A percentile compares a stretch with the other conserved stretches of the same genome.
Evolutionary conservation across 2,797 vertebrate species (phyloP).

Genomic region (Artibeus jamaicensis): DNA sequence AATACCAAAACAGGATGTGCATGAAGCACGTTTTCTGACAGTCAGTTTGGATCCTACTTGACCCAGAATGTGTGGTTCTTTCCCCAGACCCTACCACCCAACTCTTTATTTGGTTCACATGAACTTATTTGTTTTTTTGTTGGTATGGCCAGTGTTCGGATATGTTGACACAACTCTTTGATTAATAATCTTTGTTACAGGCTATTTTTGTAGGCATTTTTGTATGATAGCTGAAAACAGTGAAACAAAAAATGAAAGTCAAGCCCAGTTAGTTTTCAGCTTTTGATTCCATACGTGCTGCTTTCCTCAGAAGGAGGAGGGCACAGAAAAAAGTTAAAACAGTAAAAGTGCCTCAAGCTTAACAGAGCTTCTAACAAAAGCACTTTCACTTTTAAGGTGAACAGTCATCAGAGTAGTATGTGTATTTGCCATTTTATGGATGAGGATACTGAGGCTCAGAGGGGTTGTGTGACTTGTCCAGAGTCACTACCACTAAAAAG

Average conservation of each 20-base stretch:
- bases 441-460: background rate
- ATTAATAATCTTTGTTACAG: background rate
- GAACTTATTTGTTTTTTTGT: constrained; percentile 48
- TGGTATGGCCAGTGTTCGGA: constrained; percentile 44
- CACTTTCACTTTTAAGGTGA: background rate
- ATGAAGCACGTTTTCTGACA: background rate
- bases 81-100: background rate
- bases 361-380: background rate
- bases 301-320: background rate
- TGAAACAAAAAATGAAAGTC: background rate
- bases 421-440: background rate
- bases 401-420: no score
- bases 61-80: constrained; percentile 2
- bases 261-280: background rate
- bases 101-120: background rate
- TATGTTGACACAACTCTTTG: constrained; percentile 43
- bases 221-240: background rate
- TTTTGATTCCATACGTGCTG: background rate
- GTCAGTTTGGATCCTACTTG: constrained; percentile 43
- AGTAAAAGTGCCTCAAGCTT: background rate
- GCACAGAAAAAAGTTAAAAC: background rate
- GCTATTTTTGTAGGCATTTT: constrained; percentile 25
- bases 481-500: background rate
- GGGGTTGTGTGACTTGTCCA: background rate
- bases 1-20: constrained; percentile 37